phyloP scores from a whole-genome alignment of 2,113 vertebrate genomes.

The Hassar affinis region DNA sequence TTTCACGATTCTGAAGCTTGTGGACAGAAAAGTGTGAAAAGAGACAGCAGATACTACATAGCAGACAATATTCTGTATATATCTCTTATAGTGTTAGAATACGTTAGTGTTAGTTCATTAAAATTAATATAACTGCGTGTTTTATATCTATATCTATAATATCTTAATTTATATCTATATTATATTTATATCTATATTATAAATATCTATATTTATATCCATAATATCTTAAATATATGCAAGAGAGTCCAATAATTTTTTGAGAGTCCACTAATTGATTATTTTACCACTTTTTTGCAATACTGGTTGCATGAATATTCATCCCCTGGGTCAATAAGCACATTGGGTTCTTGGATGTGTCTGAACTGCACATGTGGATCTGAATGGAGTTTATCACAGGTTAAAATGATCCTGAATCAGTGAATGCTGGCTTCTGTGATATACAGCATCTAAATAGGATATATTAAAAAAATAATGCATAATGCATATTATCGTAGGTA shows the following conservation, averaged over 20 bases:
- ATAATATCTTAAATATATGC: background rate
- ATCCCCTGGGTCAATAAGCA: background rate
- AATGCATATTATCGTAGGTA: background rate
- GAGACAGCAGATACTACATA: background rate
- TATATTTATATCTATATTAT: too few relatives aligned
- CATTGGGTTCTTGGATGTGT: background rate
- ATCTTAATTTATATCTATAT: too few relatives aligned
- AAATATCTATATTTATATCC: too few relatives aligned
- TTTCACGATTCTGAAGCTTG: background rate
- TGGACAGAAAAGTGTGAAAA: background rate
- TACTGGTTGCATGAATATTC: background rate
- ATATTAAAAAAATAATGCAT: too few relatives aligned
- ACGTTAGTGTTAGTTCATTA: too few relatives aligned
- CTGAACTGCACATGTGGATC: background rate
- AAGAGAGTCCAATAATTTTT: background rate
- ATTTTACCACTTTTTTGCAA: background rate
- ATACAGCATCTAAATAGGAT: background rate
- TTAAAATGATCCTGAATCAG: background rate
- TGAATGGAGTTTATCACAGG: background rate
- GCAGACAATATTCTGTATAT: too few relatives aligned
- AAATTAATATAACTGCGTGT: too few relatives aligned
- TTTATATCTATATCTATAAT: too few relatives aligned
- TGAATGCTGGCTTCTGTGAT: background rate
- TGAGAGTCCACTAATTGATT: background rate
- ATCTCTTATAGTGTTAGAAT: too few relatives aligned